Conservation (phyloP, 2,888 invertebrate species). For the Polydrusus tereticollis region DNA sequence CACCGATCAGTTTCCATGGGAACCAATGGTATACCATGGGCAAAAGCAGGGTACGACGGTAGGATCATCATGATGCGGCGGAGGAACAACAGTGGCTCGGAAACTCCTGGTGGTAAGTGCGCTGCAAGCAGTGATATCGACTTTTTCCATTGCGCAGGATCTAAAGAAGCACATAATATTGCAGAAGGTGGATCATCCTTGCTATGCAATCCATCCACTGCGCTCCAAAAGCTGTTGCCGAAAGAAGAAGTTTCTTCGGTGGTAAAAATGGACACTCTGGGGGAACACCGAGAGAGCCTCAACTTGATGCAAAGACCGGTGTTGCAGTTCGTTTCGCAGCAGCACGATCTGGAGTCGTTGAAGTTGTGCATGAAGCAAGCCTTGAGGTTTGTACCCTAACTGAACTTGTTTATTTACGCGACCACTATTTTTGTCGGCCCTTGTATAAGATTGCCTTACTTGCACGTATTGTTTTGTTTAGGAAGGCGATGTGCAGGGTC, state of each 20-base stretch:
- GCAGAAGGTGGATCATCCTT: conserved; percentile 83
- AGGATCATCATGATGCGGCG: conserved; percentile 74
- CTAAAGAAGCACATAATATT: too few relatives aligned
- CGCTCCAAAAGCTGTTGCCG: conserved; percentile 84
- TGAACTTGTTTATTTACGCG: too few relatives aligned
- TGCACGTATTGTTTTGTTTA: too few relatives aligned
- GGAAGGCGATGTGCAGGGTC: conserved; percentile 84
- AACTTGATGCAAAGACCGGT: conserved; percentile 84
- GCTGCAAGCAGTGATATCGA: neutral
- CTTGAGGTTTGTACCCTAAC: conserved; percentile 68
- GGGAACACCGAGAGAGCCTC: conserved; percentile 64
- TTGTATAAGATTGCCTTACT: too few relatives aligned
- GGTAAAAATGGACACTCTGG: conserved; percentile 62
- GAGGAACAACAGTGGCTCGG: conserved; percentile 80
- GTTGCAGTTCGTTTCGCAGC: conserved; percentile 86
- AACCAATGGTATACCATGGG: conserved; percentile 74
- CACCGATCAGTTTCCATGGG: conserved; percentile 93
- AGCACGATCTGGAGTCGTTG: conserved; percentile 87
- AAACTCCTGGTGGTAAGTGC: conserved; percentile 69
- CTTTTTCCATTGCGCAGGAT: too few relatives aligned
- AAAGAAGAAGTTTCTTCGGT: conserved; percentile 72
- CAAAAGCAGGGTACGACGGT: conserved; percentile 71
- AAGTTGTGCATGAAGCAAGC: conserved; percentile 91
- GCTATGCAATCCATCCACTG: conserved; percentile 90
- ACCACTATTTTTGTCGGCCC: too few relatives aligned